A percentile compares a stretch with the other conserved stretches of the same genome.
Evolutionary conservation across 2,113 vertebrate species (phyloP).

Genomic region (Pao palembangensis): DNA sequence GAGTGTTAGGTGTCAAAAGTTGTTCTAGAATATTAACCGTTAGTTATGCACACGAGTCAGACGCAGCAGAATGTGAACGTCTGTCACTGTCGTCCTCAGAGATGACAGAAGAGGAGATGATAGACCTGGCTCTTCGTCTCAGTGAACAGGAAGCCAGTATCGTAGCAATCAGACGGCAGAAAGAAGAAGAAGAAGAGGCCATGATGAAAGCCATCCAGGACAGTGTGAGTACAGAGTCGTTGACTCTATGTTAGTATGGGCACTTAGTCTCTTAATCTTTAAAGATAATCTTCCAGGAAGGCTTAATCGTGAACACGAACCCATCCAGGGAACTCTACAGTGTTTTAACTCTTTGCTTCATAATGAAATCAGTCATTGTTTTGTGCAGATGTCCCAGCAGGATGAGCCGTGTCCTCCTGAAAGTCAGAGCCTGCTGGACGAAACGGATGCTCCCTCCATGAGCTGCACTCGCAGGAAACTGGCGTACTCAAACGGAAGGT

Average conservation of each 20-base stretch:
- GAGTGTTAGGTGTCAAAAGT: not conserved
- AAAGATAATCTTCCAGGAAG: too few relatives aligned
- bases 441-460: not conserved
- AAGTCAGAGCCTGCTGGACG: not conserved
- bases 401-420: not conserved
- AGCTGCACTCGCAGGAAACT: slow-evolving; percentile 46
- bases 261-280: not conserved
- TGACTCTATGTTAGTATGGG: not conserved
- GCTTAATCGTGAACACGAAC: too few relatives aligned
- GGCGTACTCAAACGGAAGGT: slow-evolving; percentile 7
- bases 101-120: slow-evolving; percentile 94
- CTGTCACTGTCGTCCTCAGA: slow-evolving; percentile 64
- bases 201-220: slow-evolving; percentile 88
- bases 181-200: slow-evolving; percentile 88
- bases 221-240: slow-evolving; percentile 78
- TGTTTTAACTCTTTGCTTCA: too few relatives aligned
- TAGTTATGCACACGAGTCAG: too few relatives aligned
- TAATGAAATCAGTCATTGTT: not conserved
- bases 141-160: slow-evolving; percentile 87
- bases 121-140: slow-evolving; percentile 87
- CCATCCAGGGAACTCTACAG: too few relatives aligned
- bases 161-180: slow-evolving; percentile 70
- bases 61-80: not conserved
- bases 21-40: not conserved
- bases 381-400: slow-evolving; percentile 38